A percentile compares a stretch with the other conserved stretches of the same genome.
Conservation (phyloP, 2,797 vertebrate genomes). For the Delichon dasypus region DNA sequence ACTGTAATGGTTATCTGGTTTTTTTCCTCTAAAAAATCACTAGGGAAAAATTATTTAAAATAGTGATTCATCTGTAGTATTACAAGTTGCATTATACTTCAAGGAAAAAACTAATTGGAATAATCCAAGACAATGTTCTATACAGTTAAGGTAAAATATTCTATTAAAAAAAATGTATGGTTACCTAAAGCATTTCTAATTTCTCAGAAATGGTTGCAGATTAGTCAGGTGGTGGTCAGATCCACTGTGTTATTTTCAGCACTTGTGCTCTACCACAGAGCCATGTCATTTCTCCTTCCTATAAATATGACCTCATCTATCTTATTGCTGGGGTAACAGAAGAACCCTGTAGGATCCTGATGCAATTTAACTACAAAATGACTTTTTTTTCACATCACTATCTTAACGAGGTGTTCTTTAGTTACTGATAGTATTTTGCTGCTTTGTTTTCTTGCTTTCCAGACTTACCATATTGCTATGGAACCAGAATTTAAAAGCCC, state of each 20-base stretch:
- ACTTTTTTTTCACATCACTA: neutral
- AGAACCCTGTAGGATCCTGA: neutral
- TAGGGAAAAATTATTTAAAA: neutral
- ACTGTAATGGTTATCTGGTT: neutral
- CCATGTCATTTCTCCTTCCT: neutral
- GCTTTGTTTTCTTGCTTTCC: neutral
- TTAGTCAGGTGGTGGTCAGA: neutral
- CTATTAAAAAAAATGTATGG: neutral
- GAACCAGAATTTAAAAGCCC: neutral
- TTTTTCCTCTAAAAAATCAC: neutral
- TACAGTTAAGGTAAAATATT: neutral
- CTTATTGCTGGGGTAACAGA: neutral
- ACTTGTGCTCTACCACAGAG: accelerated
- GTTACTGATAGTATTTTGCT: neutral
- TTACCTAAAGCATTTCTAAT: neutral
- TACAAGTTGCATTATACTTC: neutral
- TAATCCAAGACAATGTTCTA: neutral
- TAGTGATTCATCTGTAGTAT: neutral
- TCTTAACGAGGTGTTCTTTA: neutral
- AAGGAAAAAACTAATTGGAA: neutral
- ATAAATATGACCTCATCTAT: neutral
- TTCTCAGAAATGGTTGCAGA: neutral
- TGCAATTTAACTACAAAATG: neutral
- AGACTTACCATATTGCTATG: neutral
- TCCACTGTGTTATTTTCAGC: neutral